These are phyloP conservation scores for Takifugu bimaculatus DNA, from an alignment of 2,113 vertebrate species.

Conservation along the genomic window DNA sequence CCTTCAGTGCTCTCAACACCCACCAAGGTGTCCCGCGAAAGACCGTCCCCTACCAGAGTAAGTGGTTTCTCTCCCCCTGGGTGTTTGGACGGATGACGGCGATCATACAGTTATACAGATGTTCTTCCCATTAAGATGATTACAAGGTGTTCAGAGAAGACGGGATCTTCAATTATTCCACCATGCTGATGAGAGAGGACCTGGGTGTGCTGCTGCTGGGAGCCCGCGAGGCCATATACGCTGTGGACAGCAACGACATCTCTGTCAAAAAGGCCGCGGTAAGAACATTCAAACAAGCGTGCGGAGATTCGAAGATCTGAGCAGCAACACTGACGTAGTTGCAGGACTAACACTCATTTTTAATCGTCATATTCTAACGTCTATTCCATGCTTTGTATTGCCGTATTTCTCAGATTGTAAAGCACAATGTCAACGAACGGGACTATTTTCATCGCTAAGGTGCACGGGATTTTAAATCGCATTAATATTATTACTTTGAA, in stretches of 20 bases:
- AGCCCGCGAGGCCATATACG: conserved; percentile 76
- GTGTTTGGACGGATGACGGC: background rate
- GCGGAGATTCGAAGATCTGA: too few species aligned
- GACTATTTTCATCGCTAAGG: too few species aligned
- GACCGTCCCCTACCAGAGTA: conserved; percentile 65
- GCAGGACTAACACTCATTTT: background rate
- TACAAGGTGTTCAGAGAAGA: conserved; percentile 64
- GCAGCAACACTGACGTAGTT: too few species aligned
- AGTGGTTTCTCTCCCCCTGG: conserved; percentile 20
- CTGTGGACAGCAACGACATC: conserved; percentile 70
- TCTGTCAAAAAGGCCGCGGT: conserved; percentile 61
- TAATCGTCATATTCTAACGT: background rate
- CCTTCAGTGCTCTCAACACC: conserved; percentile 17
- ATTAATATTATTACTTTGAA: too few species aligned
- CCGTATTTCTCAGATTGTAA: too few species aligned
- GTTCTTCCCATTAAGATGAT: conserved; percentile 49
- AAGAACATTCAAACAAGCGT: conserved; percentile 17
- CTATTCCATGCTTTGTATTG: background rate
- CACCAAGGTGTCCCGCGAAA: conserved; percentile 60
- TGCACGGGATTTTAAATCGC: too few species aligned
- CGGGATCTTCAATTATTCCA: conserved; percentile 71
- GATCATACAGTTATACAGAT: conserved; percentile 6
- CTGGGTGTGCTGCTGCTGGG: conserved; percentile 68
- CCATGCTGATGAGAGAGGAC: conserved; percentile 72
- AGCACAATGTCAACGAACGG: too few species aligned